Base-by-base conservation (phyloP, 2,888 invertebrate genomes). In the Acleris holmiana region DNA sequence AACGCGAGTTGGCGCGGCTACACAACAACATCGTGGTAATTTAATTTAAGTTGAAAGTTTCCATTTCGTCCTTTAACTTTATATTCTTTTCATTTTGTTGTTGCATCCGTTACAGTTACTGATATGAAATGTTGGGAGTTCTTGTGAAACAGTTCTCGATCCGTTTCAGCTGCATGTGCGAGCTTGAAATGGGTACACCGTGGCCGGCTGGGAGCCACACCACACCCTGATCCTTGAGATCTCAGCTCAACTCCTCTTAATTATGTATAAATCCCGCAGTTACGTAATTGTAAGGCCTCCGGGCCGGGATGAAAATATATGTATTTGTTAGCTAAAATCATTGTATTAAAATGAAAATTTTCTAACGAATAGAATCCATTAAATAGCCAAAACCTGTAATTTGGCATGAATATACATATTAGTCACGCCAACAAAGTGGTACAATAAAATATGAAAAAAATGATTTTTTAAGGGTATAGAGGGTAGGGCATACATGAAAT, bases 1-100 rank as follows among this genome's bases (percentile, higher is more conserved):
- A 65, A 55, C 59, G 49, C 60, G 53, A 58, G 63, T 64, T 65
- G 60, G 60, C 65, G 54, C 21, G 35, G 49, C 60, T 25, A 53
- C 58, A 59, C 54, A 65, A 58, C 59, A 65, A 60, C 53, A 59
- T 55, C 35, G 65, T 44, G 60, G 46, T 55, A 65, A 65, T 60
- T 60, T 65, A 60, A 65, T 65, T 59, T 60, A 44, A 60, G 46
- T 44, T 29, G 46, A 59, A 65, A 64, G 58, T 65, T 65, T 59
- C 49, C 59, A 49, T 54, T 59, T 60, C 60, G 54, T 65, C 44
- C 21, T 41, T 64, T 53, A 58, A 64, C 58, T 53, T 64, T 53
- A 46, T 53, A 44, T 40, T 64, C 18, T 64, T 63, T 64, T 64
- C 63, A 63, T 57, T 63, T 63, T 58, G 58, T 47, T 7, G 53